These are phyloP conservation scores for Sminthurinus signatus DNA, from an alignment of 1,140 invertebrate genomes.

Conservation along the genomic window DNA sequence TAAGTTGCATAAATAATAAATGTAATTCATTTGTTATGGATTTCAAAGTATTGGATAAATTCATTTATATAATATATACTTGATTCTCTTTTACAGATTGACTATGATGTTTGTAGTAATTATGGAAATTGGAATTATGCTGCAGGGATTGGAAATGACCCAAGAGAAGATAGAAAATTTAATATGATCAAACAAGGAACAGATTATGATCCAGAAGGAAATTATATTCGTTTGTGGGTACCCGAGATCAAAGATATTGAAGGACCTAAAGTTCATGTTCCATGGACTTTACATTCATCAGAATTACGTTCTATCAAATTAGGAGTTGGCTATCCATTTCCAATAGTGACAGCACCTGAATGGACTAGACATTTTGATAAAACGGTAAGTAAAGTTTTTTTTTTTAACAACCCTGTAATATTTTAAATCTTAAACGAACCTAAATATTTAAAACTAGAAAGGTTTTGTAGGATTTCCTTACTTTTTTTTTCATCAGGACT, in stretches of 20 bases:
- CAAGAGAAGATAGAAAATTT: slow-evolving; percentile 48
- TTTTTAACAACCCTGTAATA: no score
- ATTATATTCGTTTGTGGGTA: slow-evolving; percentile 41
- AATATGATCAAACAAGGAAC: slow-evolving; percentile 49
- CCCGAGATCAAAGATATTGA: neutral
- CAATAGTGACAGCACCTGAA: no score
- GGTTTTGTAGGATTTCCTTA: no score
- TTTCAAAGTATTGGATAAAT: neutral
- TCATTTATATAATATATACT: neutral
- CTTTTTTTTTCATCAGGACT: no score
- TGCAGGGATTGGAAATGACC: slow-evolving; percentile 49
- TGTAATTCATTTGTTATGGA: slow-evolving; percentile 8
- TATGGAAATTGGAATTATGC: slow-evolving; percentile 51
- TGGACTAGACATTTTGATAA: no score
- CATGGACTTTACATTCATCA: neutral
- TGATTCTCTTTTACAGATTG: slow-evolving; percentile 42
- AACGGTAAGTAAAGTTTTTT: no score
- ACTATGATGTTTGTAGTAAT: slow-evolving; percentile 50
- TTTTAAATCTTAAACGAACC: no score
- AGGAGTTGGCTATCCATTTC: no score
- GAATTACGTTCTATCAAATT: neutral
- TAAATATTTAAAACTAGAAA: no score
- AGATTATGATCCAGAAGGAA: slow-evolving; percentile 50
- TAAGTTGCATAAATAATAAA: no score
- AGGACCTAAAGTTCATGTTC: neutral